Evolutionary conservation across 1,140 invertebrate genomes (phyloP).

Genomic region (Panagrolaimus sp.): DNA sequence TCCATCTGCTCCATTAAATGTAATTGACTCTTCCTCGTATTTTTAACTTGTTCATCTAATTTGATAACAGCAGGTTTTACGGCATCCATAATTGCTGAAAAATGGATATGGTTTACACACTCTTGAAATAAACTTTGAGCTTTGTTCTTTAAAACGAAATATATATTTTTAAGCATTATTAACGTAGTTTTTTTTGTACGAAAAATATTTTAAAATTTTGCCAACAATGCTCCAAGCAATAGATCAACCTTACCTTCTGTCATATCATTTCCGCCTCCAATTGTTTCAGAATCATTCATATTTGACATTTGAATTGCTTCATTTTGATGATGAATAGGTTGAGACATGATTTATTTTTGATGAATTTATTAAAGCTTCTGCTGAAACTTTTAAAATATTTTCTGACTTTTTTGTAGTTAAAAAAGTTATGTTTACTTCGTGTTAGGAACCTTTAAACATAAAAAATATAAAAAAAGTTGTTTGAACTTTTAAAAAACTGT

Average conservation of each 20-base stretch:
- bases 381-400: too few relatives aligned
- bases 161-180: background rate
- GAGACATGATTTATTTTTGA: too few relatives aligned
- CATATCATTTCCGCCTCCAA: constrained; percentile 33
- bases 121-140: background rate
- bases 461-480: too few relatives aligned
- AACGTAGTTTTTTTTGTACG: background rate
- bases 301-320: too few relatives aligned
- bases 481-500: too few relatives aligned
- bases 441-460: too few relatives aligned
- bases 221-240: background rate
- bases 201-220: background rate
- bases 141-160: background rate
- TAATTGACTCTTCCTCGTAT: constrained; percentile 45
- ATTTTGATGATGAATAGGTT: too few relatives aligned
- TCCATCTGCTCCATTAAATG: constrained; percentile 33
- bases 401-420: too few relatives aligned
- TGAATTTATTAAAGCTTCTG: too few relatives aligned
- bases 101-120: background rate
- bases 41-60: constrained; percentile 45
- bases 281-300: constrained; percentile 17
- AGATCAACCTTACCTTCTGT: constrained; percentile 30
- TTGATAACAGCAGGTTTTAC: constrained; percentile 38
- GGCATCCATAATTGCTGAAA: constrained; percentile 45
- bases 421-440: too few relatives aligned